Percentiles rank a stretch among this genome's conserved stretches.
These are phyloP conservation scores for Plotosus lineatus DNA, from an alignment of 2,113 vertebrate genomes.

Conservation along the genomic window DNA sequence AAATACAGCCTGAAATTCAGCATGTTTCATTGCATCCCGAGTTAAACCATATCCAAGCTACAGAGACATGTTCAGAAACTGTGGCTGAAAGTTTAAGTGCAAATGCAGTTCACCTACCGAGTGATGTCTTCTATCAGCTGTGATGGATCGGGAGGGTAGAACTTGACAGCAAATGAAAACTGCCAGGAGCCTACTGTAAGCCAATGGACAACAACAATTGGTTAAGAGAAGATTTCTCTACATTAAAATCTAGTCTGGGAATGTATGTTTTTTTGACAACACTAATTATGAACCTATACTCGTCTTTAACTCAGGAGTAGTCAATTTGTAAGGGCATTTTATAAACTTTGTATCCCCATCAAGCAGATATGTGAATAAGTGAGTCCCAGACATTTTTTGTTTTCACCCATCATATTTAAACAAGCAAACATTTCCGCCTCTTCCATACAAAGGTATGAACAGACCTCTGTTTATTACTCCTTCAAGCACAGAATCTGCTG, in stretches of 20 bases:
- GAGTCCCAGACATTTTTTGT: neutral
- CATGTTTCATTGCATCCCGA: neutral
- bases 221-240: neutral
- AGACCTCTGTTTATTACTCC: too few relatives aligned
- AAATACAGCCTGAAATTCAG: too few relatives aligned
- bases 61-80: neutral
- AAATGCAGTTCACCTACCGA: constrained; percentile 73
- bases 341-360: neutral
- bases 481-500: too few relatives aligned
- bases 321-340: neutral
- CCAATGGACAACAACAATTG: constrained; percentile 44
- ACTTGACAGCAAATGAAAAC: constrained; percentile 95
- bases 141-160: constrained; percentile 96
- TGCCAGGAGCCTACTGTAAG: constrained; percentile 87
- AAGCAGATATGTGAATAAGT: neutral
- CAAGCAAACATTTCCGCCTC: too few relatives aligned
- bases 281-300: neutral
- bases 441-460: too few relatives aligned
- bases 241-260: constrained; percentile 5
- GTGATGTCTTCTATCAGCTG: constrained; percentile 98
- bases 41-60: neutral
- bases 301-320: neutral
- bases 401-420: too few relatives aligned
- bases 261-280: neutral
- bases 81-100: neutral